phyloP scores from a whole-genome alignment of 2,113 vertebrate genomes.

The Tapirus terrestris region DNA sequence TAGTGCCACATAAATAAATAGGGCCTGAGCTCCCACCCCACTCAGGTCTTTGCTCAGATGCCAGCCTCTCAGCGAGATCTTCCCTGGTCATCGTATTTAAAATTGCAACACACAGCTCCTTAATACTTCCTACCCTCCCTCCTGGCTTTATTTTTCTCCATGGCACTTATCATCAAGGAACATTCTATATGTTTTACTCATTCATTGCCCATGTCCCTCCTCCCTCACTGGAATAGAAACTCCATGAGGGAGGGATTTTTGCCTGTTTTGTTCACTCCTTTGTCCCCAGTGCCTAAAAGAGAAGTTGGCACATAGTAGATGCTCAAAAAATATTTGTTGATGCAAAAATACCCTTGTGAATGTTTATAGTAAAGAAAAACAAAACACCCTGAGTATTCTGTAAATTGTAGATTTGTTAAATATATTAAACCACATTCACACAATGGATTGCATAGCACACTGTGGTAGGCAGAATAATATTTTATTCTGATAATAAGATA shows the following conservation, averaged over 20 bases:
- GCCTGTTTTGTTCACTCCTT: neutral
- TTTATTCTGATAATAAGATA: conserved; percentile 22
- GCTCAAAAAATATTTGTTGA: neutral
- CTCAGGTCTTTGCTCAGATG: neutral
- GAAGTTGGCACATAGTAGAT: neutral
- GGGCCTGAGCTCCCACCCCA: neutral
- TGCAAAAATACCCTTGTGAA: neutral
- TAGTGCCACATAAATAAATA: neutral
- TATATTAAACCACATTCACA: neutral
- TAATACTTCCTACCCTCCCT: neutral
- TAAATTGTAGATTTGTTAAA: neutral
- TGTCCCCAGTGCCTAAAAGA: neutral
- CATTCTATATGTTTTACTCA: neutral
- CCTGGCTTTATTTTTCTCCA: neutral
- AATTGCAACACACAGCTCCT: neutral
- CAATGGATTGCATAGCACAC: neutral
- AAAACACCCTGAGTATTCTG: neutral
- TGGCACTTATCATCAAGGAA: neutral
- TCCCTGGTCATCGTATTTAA: neutral
- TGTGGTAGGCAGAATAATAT: neutral
- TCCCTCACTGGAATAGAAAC: neutral
- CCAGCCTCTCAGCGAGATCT: neutral
- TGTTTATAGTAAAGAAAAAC: neutral
- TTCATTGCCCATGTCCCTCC: neutral
- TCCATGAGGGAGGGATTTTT: neutral